These are phyloP conservation scores for Porites australiensis DNA, from an alignment of 64 coral and sea anemone genomes.

Conservation along the genomic window DNA sequence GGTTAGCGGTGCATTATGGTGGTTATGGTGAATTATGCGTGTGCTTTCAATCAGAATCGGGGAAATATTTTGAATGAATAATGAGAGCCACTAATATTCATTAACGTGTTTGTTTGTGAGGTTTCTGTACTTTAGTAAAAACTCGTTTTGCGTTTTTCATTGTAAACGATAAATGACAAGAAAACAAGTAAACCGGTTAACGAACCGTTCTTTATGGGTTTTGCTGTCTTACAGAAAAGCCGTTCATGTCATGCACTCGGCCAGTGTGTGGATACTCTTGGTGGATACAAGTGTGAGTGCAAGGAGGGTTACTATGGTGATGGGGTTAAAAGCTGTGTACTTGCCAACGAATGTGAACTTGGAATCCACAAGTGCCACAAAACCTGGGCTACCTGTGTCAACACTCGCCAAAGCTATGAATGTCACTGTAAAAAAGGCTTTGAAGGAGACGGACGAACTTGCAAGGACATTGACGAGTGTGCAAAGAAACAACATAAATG, in stretches of 20 bases:
- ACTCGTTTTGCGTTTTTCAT: too few relatives aligned
- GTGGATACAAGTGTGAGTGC: slow-evolving; percentile 17
- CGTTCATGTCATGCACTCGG: neutral
- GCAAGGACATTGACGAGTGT: slow-evolving; percentile 10
- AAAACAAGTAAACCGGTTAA: too few relatives aligned
- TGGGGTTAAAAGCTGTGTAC: neutral
- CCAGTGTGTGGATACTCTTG: neutral
- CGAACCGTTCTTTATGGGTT: neutral
- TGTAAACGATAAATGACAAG: too few relatives aligned
- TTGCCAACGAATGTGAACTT: slow-evolving; percentile 10
- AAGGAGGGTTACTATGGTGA: slow-evolving; percentile 16
- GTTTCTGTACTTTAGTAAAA: too few relatives aligned
- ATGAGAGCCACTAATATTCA: too few relatives aligned
- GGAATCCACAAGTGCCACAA: slow-evolving; percentile 14
- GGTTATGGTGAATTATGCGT: too few relatives aligned
- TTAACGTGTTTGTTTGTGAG: too few relatives aligned
- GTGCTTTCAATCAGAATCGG: too few relatives aligned
- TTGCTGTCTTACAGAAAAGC: neutral
- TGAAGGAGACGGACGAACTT: neutral
- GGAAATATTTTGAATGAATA: too few relatives aligned
- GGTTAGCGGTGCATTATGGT: too few relatives aligned
- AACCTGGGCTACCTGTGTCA: slow-evolving; percentile 3
- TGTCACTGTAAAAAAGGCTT: slow-evolving; percentile 5
- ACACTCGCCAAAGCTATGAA: neutral
- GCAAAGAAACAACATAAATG: neutral